phyloP scores from a whole-genome alignment of 2,888 invertebrate genomes.

The Nephrotoma flavescens region DNA sequence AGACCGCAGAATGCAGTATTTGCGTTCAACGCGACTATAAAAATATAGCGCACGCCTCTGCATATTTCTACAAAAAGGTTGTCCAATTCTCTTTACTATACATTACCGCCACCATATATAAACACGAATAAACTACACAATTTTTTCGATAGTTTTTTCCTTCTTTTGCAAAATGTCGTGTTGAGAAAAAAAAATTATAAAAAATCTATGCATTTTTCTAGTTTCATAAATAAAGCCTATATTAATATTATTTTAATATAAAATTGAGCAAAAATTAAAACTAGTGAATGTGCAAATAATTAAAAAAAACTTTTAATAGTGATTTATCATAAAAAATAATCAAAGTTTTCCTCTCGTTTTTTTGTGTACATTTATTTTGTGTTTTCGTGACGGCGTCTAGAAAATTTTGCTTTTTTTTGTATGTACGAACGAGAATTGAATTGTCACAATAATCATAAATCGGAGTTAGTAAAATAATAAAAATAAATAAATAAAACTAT shows the following conservation, averaged over 20 bases:
- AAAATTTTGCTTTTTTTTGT: neutral
- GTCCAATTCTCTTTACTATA: neutral
- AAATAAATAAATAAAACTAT: neutral
- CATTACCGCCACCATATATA: neutral
- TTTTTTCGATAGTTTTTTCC: neutral
- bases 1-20: too few species aligned
- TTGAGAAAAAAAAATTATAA: neutral
- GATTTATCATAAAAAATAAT: neutral
- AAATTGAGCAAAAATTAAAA: neutral
- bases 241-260: neutral
- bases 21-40: neutral
- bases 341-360: neutral
- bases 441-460: neutral
- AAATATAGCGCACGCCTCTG: neutral
- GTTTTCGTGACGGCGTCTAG: conserved; percentile 3
- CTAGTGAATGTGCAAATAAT: neutral
- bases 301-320: neutral
- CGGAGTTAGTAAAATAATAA: neutral
- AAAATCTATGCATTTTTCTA: neutral
- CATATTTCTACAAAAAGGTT: neutral
- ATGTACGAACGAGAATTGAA: neutral
- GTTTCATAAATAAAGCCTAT: neutral
- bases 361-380: neutral
- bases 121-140: neutral
- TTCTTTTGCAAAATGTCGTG: neutral